Conservation (phyloP, 2,888 invertebrate genomes). For the Melieria picta region DNA sequence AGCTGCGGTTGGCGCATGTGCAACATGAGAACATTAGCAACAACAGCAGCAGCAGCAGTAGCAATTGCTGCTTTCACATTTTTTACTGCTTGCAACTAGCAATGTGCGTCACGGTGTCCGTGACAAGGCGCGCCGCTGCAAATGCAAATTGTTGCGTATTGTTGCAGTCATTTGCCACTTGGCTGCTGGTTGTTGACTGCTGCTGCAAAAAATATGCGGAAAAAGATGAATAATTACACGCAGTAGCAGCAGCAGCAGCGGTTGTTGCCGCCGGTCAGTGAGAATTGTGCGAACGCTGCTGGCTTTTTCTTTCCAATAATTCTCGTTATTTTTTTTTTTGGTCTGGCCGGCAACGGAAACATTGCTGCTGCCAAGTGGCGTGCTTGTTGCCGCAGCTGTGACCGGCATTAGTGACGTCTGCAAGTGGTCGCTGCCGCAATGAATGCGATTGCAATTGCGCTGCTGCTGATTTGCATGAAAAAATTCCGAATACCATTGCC, state of each 20-base stretch:
- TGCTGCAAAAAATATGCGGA: no score
- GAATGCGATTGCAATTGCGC: background rate
- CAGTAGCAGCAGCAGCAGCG: background rate
- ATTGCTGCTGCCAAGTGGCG: background rate
- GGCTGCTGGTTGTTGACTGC: no score
- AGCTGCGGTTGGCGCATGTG: background rate
- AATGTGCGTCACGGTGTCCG: background rate
- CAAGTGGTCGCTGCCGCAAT: background rate
- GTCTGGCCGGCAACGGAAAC: background rate
- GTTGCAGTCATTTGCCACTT: background rate
- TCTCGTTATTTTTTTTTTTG: background rate
- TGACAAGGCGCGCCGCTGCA: slow-evolving; percentile 1
- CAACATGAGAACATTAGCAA: no score
- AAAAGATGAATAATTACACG: no score
- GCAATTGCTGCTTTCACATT: no score
- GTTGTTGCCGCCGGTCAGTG: background rate
- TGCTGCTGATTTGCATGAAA: slow-evolving; percentile 19
- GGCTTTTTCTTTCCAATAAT: background rate
- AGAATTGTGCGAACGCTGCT: background rate
- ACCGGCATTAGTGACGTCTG: slow-evolving; percentile 4
- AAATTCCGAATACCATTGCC: slow-evolving; percentile 8
- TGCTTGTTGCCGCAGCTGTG: slow-evolving; percentile 11
- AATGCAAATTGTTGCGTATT: background rate
- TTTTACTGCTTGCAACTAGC: no score
- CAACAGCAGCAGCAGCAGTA: no score